Base-by-base conservation (phyloP, 2,888 invertebrate species). In the Ametastegia equiseti region DNA sequence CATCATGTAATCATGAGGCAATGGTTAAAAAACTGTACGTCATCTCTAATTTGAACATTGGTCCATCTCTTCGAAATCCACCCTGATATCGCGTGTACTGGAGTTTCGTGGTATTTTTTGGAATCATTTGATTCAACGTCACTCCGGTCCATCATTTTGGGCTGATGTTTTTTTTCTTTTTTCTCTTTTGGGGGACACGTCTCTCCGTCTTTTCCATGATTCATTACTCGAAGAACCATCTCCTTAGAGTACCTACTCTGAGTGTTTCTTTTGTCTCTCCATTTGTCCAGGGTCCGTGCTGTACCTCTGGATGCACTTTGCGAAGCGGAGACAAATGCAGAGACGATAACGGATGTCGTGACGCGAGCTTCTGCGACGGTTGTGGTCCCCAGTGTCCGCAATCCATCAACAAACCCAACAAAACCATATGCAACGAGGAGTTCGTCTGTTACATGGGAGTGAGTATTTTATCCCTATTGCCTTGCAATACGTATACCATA, bases 391-490 rank as follows among this genome's bases (percentile, higher is more conserved):
- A 95, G 88, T 99, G 99, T 92, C 99, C 99, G 65, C 95, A 96
- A 54, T 97, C 98, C 83, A 94, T 95, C 36, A 97, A 97, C 92
- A 98, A 98, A 92, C 95, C 97, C 13, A 97, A 99, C 92, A 96
- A 97, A 91, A 97, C 98, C 1, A 96, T 98, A 83, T 99, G 99
- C 92, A 98, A 98, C 91, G 97, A 98, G 91, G 97, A 98, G 90
- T 98, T 98, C 88, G 98, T 98, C 81, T 99, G 99, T 92, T 97
- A 96, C 89, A 97, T 97, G 96, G 98, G 98, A 91, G 97, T 97
- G 92, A 94, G 96, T 93, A 47, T 80, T 80, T 80, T 80, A 27
- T 81, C 60, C 19, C 50, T 57, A 33, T n/a, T 15, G 50, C 65
- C 13, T 36, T 1, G 6, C 30, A 23, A n/a, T n/a, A n/a, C n/a